A percentile compares a stretch with the other conserved stretches of the same genome.
Evolutionary conservation across 2,113 vertebrate species (phyloP).

Genomic region (Myiopsitta monachus): DNA sequence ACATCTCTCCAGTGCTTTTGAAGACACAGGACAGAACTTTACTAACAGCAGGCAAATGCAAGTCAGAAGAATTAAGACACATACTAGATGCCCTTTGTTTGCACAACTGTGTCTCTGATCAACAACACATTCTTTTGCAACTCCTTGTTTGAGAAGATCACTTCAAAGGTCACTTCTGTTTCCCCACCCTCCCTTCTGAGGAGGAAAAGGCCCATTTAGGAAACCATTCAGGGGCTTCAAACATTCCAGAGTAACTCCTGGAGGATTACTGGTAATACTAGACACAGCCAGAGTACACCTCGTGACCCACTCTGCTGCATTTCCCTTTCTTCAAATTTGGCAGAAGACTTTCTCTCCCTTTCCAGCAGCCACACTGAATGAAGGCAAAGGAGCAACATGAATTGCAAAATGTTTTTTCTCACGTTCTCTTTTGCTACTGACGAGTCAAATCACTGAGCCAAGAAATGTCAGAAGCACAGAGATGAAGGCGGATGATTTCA

Average conservation of each 20-base stretch:
- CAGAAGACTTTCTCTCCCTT: background rate
- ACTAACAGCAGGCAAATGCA: background rate
- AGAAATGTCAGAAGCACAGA: constrained; percentile 19
- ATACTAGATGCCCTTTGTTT: background rate
- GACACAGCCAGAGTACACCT: background rate
- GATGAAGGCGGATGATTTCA: constrained; percentile 20
- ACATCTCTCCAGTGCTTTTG: constrained; percentile 55
- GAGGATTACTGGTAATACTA: background rate
- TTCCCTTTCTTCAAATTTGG: background rate
- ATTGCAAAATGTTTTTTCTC: constrained; percentile 49
- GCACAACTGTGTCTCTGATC: constrained; percentile 15
- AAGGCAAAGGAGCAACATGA: constrained; percentile 46
- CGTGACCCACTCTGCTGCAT: background rate
- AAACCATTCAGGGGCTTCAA: background rate
- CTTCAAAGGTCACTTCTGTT: background rate
- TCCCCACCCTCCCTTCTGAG: background rate
- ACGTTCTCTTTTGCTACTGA: constrained; percentile 27
- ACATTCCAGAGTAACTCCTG: constrained; percentile 19
- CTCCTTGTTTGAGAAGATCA: background rate
- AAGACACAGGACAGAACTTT: constrained; percentile 58
- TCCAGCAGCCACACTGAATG: background rate
- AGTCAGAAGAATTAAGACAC: constrained; percentile 25
- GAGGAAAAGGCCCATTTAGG: background rate
- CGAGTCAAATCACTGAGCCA: background rate
- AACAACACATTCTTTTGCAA: background rate